phyloP scores from a whole-genome alignment of 2,888 invertebrate species.

The Agrenia bidenticulata region DNA sequence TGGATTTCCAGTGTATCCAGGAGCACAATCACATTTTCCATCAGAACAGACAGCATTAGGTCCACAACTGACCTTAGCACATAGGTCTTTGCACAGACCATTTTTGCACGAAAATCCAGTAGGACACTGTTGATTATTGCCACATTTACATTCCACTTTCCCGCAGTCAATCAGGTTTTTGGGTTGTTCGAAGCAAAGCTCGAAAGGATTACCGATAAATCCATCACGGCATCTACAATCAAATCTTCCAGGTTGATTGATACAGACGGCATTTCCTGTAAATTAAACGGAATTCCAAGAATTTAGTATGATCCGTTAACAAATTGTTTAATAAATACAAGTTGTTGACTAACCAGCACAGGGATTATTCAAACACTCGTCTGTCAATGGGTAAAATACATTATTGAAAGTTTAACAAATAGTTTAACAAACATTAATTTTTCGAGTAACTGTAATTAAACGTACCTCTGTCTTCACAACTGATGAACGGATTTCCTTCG shows the following conservation, averaged over 20 bases:
- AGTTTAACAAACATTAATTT: too few relatives aligned
- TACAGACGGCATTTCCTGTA: constrained; percentile 75
- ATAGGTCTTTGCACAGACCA: constrained; percentile 74
- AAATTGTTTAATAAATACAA: not conserved
- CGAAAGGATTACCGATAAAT: constrained; percentile 83
- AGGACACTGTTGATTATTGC: constrained; percentile 38
- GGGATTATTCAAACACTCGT: constrained; percentile 76
- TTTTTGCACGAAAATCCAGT: constrained; percentile 66
- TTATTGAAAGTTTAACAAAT: too few relatives aligned
- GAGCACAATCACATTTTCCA: constrained; percentile 76
- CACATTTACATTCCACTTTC: constrained; percentile 46
- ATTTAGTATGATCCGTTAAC: too few relatives aligned
- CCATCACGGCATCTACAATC: constrained; percentile 85
- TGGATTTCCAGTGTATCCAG: constrained; percentile 71
- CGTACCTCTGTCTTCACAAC: constrained; percentile 66
- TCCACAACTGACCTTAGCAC: constrained; percentile 74
- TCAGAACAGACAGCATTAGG: constrained; percentile 74
- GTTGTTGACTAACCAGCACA: constrained; percentile 62
- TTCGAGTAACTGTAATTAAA: not conserved
- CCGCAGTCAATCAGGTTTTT: constrained; percentile 47
- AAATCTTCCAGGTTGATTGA: constrained; percentile 84
- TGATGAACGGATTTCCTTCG: constrained; percentile 82
- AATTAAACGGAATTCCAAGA: too few relatives aligned
- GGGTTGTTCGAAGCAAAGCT: constrained; percentile 63
- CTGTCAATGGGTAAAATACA: constrained; percentile 54